phyloP scores from a whole-genome alignment of 2,113 vertebrate species.

The Mionectes macconnelli region DNA sequence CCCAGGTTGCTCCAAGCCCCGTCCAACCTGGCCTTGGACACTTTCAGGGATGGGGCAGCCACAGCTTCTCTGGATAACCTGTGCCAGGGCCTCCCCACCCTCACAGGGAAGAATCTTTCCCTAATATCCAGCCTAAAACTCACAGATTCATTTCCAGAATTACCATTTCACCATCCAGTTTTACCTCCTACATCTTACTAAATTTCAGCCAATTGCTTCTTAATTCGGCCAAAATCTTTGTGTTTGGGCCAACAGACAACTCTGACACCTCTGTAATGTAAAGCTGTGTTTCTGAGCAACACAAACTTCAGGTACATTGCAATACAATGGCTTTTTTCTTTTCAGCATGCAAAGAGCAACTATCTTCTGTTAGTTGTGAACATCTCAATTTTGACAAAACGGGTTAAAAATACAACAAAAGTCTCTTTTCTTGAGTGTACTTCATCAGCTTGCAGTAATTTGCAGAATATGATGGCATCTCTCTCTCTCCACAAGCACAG shows the following conservation, averaged over 20 bases:
- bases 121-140: neutral
- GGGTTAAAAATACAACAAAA: neutral
- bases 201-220: neutral
- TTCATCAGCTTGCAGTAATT: neutral
- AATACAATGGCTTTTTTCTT: neutral
- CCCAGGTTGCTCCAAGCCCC: neutral
- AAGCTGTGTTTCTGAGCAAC: neutral
- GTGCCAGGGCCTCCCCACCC: neutral
- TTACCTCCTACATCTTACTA: fast-evolving
- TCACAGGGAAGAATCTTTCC: neutral
- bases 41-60: neutral
- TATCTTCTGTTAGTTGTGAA: neutral
- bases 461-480: neutral
- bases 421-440: neutral
- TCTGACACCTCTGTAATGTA: neutral
- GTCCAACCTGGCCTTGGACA: fast-evolving
- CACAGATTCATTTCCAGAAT: neutral
- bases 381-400: neutral
- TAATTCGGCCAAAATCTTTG: neutral
- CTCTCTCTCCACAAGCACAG: neutral
- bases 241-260: neutral
- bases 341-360: neutral
- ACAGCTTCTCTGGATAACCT: neutral
- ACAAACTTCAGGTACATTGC: neutral
- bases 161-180: neutral